Base-by-base conservation (phyloP, 2,113 vertebrate species). In the Phalacrocorax brasilianus region DNA sequence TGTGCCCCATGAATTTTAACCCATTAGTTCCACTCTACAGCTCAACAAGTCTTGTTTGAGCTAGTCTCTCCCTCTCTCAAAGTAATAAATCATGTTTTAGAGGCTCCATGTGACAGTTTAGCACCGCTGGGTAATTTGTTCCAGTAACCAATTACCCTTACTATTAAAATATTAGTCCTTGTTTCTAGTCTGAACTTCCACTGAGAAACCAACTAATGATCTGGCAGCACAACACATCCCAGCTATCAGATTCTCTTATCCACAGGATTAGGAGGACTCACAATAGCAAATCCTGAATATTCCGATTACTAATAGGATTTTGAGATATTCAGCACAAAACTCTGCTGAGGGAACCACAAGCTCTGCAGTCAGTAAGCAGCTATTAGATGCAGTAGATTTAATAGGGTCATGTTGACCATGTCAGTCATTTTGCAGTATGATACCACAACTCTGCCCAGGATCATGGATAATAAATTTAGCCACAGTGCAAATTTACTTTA, bases 291-390 rank as follows among this genome's bases (percentile, higher is more conserved):
- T 44, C 20, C 53, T 21, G 49, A 86, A 80, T 58, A 83, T 88
- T 91, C 82, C 73, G 63, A 76, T 55, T 83, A 11, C 67, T 93
- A 73, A 80, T 2, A 65, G 82, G 87, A 88, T 49, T 87, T 92
- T 65, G 15, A 87, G 70, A 72, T 49, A 72, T 62, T 65, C 89
- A 82, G 74, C 81, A 93, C 50, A 65, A 68, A 88, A 81, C 75
- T 47, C 80, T 49, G 73, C 56, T 27, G 56, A 87, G 70, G 65
- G 52, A 86, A 87, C 27, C 40, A 40, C 44, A 28, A 81, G 50
- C 61, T 74, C 77, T 2, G 18, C 35, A 27, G 61, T 15, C 61
- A 44, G 72, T 0, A 5, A 83, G 75, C 68, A 77, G 76, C 50
- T 95, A 88, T 86, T 38, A 50, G 70, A 72, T 85, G 85, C 63